phyloP scores from a whole-genome alignment of 2,113 vertebrate genomes.

The Sardina pilchardus region DNA sequence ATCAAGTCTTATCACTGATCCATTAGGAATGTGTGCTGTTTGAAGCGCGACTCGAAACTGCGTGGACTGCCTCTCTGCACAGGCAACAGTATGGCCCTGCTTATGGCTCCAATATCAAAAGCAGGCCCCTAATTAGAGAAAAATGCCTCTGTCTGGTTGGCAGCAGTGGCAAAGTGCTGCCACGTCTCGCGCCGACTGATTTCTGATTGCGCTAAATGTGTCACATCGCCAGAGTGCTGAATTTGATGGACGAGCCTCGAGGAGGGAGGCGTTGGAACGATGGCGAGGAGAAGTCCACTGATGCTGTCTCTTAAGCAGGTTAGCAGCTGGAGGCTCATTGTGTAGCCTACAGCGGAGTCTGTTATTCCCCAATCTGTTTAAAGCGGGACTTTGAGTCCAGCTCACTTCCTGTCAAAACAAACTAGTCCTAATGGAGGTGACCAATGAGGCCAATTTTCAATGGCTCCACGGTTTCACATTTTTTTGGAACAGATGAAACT shows the following conservation, averaged over 20 bases:
- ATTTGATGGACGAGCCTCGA: conserved; percentile 48
- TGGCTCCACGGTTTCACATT: not conserved
- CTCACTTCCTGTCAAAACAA: not conserved
- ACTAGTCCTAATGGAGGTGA: not conserved
- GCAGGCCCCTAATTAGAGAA: conserved; percentile 39
- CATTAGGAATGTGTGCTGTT: not conserved
- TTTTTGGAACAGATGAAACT: not conserved
- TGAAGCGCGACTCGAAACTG: not conserved
- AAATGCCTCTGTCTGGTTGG: conserved; percentile 31
- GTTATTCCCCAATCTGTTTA: not conserved
- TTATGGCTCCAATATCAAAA: conserved; percentile 34
- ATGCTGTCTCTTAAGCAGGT: not conserved
- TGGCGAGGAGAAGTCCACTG: not conserved
- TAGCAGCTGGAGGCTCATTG: not conserved
- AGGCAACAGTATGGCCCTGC: conserved; percentile 5
- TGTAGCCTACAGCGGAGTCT: not conserved
- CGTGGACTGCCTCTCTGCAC: conserved; percentile 18
- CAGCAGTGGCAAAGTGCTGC: conserved; percentile 21
- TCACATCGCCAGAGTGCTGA: conserved; percentile 49
- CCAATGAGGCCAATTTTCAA: not conserved
- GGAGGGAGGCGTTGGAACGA: conserved; percentile 4
- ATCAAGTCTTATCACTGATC: too few relatives aligned
- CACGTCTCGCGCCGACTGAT: conserved; percentile 38
- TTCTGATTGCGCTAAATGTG: conserved; percentile 58
- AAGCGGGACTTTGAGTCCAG: not conserved